Percentiles rank a stretch among this genome's conserved stretches.
Evolutionary conservation across 2,113 vertebrate species (phyloP).

Genomic region (Typhlomys cinereus): DNA sequence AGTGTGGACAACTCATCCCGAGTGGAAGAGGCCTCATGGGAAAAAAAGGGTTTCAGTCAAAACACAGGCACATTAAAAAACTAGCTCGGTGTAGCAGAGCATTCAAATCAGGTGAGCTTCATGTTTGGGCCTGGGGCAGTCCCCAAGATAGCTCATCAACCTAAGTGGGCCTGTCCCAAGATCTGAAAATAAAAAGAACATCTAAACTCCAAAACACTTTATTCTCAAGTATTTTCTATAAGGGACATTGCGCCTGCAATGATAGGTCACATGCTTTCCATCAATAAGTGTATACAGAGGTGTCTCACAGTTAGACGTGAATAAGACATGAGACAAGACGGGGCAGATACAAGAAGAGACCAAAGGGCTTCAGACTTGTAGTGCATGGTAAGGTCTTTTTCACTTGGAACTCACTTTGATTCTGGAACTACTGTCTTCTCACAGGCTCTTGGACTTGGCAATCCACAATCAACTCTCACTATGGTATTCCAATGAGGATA

Average conservation of each 20-base stretch:
- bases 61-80: neutral
- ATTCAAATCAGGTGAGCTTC: neutral
- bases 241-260: neutral
- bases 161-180: neutral
- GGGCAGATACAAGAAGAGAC: neutral
- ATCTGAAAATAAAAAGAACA: neutral
- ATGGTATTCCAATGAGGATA: conserved; percentile 51
- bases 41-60: neutral
- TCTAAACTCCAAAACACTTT: neutral
- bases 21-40: neutral
- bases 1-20: neutral
- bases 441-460: conserved; percentile 39
- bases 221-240: neutral
- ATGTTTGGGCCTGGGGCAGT: neutral
- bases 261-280: neutral
- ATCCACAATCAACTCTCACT: conserved; percentile 52
- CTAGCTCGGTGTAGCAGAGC: neutral
- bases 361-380: neutral
- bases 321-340: neutral
- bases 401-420: conserved; percentile 49
- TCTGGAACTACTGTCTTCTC: conserved; percentile 52
- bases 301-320: neutral
- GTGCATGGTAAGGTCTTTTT: neutral
- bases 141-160: neutral
- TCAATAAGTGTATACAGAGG: neutral